Percentiles rank a stretch among this genome's conserved stretches.
phyloP scores from a whole-genome alignment of 2,888 invertebrate genomes.

The Xestia rhomboidea region DNA sequence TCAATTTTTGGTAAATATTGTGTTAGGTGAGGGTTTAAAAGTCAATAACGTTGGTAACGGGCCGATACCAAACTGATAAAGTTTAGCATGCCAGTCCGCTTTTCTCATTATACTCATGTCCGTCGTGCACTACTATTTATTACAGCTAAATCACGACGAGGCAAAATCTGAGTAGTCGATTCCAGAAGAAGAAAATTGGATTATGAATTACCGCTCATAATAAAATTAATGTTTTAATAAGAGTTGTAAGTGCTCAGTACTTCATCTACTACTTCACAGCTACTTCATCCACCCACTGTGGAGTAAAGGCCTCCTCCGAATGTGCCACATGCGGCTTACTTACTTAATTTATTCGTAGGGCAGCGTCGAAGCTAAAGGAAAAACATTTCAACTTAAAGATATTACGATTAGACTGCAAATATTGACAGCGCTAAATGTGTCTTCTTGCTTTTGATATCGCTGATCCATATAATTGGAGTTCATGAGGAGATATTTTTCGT shows the following conservation, averaged over 20 bases:
- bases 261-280: too few relatives aligned
- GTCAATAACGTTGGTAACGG: not conserved
- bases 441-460: slow-evolving; percentile 29
- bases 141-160: too few relatives aligned
- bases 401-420: slow-evolving; percentile 23
- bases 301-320: not conserved
- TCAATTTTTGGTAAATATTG: not conserved
- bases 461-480: slow-evolving; percentile 26
- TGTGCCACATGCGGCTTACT: not conserved
- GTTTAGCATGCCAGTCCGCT: not conserved
- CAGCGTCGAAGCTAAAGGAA: not conserved
- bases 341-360: not conserved
- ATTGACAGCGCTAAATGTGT: slow-evolving; percentile 19
- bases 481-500: slow-evolving; percentile 3
- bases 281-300: not conserved
- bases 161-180: not conserved
- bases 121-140: not conserved
- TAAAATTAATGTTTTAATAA: not conserved
- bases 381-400: not conserved
- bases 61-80: not conserved
- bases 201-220: not conserved
- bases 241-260: not conserved
- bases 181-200: not conserved
- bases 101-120: not conserved
- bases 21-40: too few relatives aligned